phyloP scores from a whole-genome alignment of 2,113 vertebrate species.

The Hippocampus comes region DNA sequence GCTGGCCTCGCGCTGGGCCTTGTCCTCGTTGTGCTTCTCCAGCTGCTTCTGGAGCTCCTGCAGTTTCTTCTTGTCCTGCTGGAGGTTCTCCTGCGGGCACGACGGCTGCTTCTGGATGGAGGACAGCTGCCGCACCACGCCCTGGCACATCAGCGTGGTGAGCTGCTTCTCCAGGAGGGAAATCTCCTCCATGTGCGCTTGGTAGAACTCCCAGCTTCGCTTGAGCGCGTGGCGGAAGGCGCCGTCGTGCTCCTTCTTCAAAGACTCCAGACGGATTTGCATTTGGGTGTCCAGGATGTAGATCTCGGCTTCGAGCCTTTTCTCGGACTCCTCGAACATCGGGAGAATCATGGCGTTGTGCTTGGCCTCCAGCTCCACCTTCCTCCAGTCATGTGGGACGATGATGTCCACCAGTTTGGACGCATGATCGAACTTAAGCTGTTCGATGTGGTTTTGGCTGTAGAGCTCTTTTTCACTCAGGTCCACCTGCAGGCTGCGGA shows the following conservation, averaged over 20 bases:
- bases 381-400: conserved; percentile 3
- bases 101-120: conserved; percentile 3
- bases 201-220: conserved; percentile 7
- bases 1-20: conserved; percentile 1
- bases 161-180: conserved; percentile 11
- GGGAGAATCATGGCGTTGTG: conserved; percentile 7
- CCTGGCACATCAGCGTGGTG: conserved; percentile 10
- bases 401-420: neutral
- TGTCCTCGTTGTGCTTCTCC: conserved; percentile 5
- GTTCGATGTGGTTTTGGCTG: conserved; percentile 3
- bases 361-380: conserved; percentile 9
- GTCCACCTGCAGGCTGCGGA: neutral
- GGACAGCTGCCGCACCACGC: conserved; percentile 1
- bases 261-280: conserved; percentile 6
- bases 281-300: conserved; percentile 6
- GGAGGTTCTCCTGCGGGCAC: neutral
- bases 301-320: neutral
- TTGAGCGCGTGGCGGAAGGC: neutral
- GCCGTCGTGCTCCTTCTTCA: conserved; percentile 3
- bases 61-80: conserved; percentile 7
- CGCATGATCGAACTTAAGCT: conserved; percentile 2
- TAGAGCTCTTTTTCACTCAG: conserved; percentile 1
- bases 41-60: conserved; percentile 5
- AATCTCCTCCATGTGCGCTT: conserved; percentile 7
- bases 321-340: conserved; percentile 1